Evolutionary conservation across 2,888 invertebrate species (phyloP).

Genomic region (Apotomis turbidana): DNA sequence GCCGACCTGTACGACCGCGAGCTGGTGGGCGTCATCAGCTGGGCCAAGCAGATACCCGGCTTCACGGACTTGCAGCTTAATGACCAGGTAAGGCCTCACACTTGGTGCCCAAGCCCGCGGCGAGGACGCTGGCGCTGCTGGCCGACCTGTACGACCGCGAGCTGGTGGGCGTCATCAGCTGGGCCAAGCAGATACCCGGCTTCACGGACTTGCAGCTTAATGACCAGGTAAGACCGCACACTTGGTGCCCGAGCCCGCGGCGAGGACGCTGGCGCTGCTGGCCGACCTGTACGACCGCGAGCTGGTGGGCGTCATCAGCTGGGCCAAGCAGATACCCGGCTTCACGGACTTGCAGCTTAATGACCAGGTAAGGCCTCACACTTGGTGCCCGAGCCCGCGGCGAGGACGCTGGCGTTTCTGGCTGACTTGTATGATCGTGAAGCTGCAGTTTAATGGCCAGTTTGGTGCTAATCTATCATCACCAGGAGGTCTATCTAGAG

Average conservation of each 20-base stretch:
- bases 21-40: too few species aligned
- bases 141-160: slow-evolving; percentile 97
- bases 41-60: too few species aligned
- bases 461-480: too few species aligned
- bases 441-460: slow-evolving; percentile 96
- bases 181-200: slow-evolving; percentile 98
- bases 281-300: slow-evolving; percentile 97
- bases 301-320: slow-evolving; percentile 96
- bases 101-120: too few species aligned
- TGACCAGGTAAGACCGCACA: slow-evolving; percentile 92
- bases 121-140: slow-evolving; percentile 91
- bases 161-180: slow-evolving; percentile 96
- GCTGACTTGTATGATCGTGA: slow-evolving; percentile 91
- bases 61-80: too few species aligned
- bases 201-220: slow-evolving; percentile 95
- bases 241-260: slow-evolving; percentile 56
- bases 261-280: slow-evolving; percentile 89
- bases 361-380: slow-evolving; percentile 94
- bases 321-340: slow-evolving; percentile 98
- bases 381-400: slow-evolving; percentile 56
- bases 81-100: too few species aligned
- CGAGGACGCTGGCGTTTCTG: slow-evolving; percentile 90
- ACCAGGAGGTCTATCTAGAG: too few species aligned
- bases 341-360: slow-evolving; percentile 96
- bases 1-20: too few species aligned